A percentile compares a stretch with the other conserved stretches of the same genome.
Conservation (phyloP, 2,797 vertebrate species). For the Varecia variegata region DNA sequence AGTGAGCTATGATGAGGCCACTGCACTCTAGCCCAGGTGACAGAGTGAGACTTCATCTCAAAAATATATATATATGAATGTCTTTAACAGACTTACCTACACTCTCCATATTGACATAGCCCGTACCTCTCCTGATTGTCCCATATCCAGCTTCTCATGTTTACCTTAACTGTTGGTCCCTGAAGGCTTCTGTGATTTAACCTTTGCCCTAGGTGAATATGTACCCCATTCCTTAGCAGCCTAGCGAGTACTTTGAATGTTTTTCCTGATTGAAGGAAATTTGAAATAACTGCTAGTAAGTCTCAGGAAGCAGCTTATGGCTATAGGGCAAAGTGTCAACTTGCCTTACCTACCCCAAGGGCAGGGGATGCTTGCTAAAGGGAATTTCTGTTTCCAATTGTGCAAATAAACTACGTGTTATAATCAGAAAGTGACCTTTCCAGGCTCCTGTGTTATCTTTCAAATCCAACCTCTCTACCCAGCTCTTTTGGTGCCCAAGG, state of each 20-base stretch:
- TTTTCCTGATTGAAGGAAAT: conserved; percentile 35
- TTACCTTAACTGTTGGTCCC: not conserved
- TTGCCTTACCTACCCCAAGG: not conserved
- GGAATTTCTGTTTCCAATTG: not conserved
- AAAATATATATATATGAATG: not conserved
- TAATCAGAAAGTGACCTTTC: not conserved
- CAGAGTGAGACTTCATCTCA: not conserved
- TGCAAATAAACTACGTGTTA: not conserved
- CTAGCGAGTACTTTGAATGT: not conserved
- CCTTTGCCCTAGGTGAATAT: not conserved
- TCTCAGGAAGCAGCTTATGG: not conserved
- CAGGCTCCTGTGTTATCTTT: not conserved
- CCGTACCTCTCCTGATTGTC: not conserved
- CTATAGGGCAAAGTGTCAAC: not conserved
- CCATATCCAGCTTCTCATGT: not conserved
- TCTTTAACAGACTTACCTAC: not conserved
- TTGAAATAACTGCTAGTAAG: not conserved
- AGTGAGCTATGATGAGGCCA: not conserved
- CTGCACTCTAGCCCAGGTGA: not conserved
- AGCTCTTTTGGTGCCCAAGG: not conserved
- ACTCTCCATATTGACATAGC: not conserved
- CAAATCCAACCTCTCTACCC: not conserved
- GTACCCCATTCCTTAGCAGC: not conserved
- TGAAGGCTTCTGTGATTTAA: not conserved
- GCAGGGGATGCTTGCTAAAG: not conserved